Percentiles rank a stretch among this genome's conserved stretches.
These are phyloP conservation scores for Aleiodes sp. DNA, from an alignment of 1,140 invertebrate genomes.

Conservation along the genomic window DNA sequence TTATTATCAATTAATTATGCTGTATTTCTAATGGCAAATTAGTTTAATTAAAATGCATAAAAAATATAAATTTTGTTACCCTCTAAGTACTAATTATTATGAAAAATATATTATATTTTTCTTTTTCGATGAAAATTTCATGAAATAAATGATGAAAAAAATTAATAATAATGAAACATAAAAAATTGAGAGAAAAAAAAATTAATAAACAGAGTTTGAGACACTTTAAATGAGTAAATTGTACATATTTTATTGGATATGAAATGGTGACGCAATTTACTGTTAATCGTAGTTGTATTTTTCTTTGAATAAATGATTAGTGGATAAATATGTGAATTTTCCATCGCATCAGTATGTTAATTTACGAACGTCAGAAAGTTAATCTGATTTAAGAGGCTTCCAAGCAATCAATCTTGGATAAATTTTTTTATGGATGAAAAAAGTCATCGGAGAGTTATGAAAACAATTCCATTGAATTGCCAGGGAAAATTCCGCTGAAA, in stretches of 20 bases:
- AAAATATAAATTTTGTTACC: constrained; percentile 4
- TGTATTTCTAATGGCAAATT: constrained; percentile 26
- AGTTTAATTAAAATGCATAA: constrained; percentile 23
- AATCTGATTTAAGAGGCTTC: background rate
- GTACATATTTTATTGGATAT: constrained; percentile 54
- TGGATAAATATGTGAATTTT: constrained; percentile 27
- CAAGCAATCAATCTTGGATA: too few species aligned
- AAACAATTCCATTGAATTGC: too few species aligned
- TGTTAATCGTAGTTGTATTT: constrained; percentile 63
- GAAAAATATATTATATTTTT: too few species aligned
- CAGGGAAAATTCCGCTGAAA: too few species aligned
- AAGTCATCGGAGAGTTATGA: too few species aligned
- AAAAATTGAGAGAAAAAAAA: background rate
- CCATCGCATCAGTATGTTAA: background rate
- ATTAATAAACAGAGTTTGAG: background rate
- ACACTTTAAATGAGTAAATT: constrained; percentile 39
- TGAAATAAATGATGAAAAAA: background rate
- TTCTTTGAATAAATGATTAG: constrained; percentile 61
- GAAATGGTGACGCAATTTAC: constrained; percentile 56
- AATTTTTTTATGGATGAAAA: too few species aligned
- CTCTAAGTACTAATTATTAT: constrained; percentile 24
- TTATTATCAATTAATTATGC: constrained; percentile 19
- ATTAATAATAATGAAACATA: constrained; percentile 15
- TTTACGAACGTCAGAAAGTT: background rate
- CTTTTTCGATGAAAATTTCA: too few species aligned